Percentiles rank a stretch among this genome's conserved stretches.
phyloP scores from a whole-genome alignment of 2,888 invertebrate species.

The Limenitis camilla region DNA sequence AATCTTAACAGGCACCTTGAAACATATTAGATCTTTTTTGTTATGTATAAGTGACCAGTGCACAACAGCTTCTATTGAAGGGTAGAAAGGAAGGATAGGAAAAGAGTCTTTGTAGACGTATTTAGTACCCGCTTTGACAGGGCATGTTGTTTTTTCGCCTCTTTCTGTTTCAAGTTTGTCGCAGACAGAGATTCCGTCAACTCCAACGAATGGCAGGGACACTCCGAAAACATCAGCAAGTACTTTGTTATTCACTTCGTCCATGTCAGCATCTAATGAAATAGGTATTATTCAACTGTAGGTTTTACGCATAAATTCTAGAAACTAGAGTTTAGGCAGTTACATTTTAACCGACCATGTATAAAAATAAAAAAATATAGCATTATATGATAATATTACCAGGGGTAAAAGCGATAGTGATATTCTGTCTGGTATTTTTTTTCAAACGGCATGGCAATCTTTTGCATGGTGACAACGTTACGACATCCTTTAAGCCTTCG shows the following conservation, averaged over 20 bases:
- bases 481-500: constrained; percentile 53
- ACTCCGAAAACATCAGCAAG: constrained; percentile 77
- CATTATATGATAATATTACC: constrained; percentile 44
- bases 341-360: too few relatives aligned
- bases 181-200: constrained; percentile 81
- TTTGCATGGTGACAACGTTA: constrained; percentile 76
- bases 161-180: constrained; percentile 72
- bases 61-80: constrained; percentile 69
- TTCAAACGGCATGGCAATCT: constrained; percentile 78
- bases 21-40: constrained; percentile 74
- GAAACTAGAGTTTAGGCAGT: constrained; percentile 6
- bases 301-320: neutral
- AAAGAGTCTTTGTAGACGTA: constrained; percentile 81
- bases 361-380: too few relatives aligned
- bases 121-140: constrained; percentile 78
- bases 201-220: constrained; percentile 83
- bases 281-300: neutral
- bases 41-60: constrained; percentile 76
- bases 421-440: constrained; percentile 71
- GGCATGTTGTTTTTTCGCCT: constrained; percentile 77
- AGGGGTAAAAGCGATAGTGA: constrained; percentile 76
- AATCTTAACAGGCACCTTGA: constrained; percentile 81
- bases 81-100: constrained; percentile 71
- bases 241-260: constrained; percentile 74
- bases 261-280: constrained; percentile 70